These are phyloP conservation scores for Pachliopta kotzebuea DNA, from an alignment of 2,888 invertebrate species.

Conservation along the genomic window DNA sequence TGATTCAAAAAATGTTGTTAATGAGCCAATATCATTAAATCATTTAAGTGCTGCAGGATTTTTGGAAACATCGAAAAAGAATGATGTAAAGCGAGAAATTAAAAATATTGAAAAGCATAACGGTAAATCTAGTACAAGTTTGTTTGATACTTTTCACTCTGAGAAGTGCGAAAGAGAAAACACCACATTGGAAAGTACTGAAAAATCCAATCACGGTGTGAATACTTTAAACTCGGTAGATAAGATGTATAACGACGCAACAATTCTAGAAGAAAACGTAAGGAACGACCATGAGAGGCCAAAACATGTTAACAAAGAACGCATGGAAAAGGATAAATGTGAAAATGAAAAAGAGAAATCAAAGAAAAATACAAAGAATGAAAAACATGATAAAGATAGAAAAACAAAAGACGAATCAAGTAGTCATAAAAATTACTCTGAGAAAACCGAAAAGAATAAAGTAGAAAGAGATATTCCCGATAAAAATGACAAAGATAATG, in stretches of 20 bases:
- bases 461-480: constrained; percentile 50
- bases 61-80: constrained; percentile 49
- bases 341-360: constrained; percentile 57
- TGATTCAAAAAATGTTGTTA: constrained; percentile 44
- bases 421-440: constrained; percentile 45
- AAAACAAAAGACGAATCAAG: constrained; percentile 48
- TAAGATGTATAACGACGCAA: constrained; percentile 53
- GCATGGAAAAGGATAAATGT: constrained; percentile 64
- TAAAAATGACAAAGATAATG: constrained; percentile 52
- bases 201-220: constrained; percentile 58
- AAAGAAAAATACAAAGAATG: constrained; percentile 52
- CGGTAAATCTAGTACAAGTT: constrained; percentile 48
- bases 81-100: constrained; percentile 43
- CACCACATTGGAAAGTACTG: constrained; percentile 65
- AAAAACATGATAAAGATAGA: constrained; percentile 57
- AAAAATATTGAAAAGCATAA: constrained; percentile 52
- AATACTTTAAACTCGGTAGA: constrained; percentile 42
- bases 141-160: constrained; percentile 43
- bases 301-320: constrained; percentile 54
- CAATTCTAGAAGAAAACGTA: constrained; percentile 60
- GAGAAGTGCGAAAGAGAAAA: constrained; percentile 68
- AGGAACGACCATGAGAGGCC: constrained; percentile 66
- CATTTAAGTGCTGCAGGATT: constrained; percentile 50
- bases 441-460: constrained; percentile 49
- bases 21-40: constrained; percentile 46